A percentile compares a stretch with the other conserved stretches of the same genome.
These are phyloP conservation scores for Platycnemis pennipes DNA, from an alignment of 2,888 invertebrate species.

Conservation along the genomic window DNA sequence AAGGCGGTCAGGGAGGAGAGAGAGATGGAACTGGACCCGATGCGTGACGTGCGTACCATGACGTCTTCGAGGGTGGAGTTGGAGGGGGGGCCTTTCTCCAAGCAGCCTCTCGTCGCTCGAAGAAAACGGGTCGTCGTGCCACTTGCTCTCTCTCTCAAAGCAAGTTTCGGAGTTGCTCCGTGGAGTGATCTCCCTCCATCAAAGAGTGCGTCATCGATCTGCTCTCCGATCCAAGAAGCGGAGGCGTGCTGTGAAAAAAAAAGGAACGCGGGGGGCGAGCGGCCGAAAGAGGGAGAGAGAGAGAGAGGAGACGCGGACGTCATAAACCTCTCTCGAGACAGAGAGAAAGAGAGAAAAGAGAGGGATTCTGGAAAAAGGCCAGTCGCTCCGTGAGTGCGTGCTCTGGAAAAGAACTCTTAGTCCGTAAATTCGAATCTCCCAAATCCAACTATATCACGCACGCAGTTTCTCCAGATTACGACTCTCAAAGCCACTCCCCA, in stretches of 20 bases:
- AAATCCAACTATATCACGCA: too few species aligned
- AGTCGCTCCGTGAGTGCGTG: too few species aligned
- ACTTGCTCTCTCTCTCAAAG: too few species aligned
- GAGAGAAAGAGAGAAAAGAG: neutral
- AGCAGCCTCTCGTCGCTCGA: neutral
- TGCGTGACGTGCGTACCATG: neutral
- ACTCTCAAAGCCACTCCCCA: too few species aligned
- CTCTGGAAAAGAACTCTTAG: too few species aligned
- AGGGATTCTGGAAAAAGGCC: too few species aligned
- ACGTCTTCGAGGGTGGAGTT: neutral
- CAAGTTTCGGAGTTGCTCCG: too few species aligned
- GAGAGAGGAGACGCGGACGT: neutral
- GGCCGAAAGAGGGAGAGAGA: neutral
- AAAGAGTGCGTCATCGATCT: neutral
- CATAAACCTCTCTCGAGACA: neutral
- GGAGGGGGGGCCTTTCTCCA: neutral
- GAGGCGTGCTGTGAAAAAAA: neutral
- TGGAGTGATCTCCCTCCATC: neutral
- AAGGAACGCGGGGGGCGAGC: neutral
- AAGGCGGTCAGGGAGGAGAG: neutral
- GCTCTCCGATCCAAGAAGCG: neutral
- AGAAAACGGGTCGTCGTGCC: neutral
- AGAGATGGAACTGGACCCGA: neutral
- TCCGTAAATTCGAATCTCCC: too few species aligned
- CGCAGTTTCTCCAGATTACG: too few species aligned